phyloP scores from a whole-genome alignment of 2,888 invertebrate genomes.

The Oasisia sp. region DNA sequence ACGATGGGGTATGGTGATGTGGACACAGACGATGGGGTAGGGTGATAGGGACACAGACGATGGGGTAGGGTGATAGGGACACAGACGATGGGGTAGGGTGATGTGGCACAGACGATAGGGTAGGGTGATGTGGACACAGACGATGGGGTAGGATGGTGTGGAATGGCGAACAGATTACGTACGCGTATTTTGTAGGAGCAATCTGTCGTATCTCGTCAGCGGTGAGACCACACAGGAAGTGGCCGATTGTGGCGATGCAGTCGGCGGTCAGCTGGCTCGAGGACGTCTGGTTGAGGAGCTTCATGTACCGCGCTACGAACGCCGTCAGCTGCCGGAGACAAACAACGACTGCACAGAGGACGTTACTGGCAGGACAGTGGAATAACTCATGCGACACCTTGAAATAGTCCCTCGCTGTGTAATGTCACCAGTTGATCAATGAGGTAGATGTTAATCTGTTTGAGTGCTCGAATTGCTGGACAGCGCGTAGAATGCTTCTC shows the following conservation, averaged over 20 bases:
- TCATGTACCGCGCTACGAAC: neutral
- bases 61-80: too few species aligned
- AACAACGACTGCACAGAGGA: neutral
- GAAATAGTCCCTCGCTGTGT: neutral
- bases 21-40: too few species aligned
- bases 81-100: too few species aligned
- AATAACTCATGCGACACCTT: neutral
- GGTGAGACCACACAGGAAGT: slow-evolving; percentile 5
- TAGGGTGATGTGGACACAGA: neutral
- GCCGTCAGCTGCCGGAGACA: neutral
- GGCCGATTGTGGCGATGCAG: neutral
- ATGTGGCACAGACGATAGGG: neutral
- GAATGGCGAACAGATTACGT: neutral
- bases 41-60: too few species aligned
- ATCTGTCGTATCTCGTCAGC: neutral
- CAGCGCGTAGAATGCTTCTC: neutral
- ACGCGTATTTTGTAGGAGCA: neutral
- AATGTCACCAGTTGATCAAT: neutral
- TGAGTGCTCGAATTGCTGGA: neutral
- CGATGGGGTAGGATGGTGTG: neutral
- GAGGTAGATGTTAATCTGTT: neutral
- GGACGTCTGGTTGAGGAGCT: neutral
- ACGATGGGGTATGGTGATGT: too few species aligned
- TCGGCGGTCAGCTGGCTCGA: neutral
- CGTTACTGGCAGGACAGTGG: neutral